These are phyloP conservation scores for Nothobranchius furzeri DNA, from an alignment of 2,113 vertebrate genomes.

Conservation along the genomic window DNA sequence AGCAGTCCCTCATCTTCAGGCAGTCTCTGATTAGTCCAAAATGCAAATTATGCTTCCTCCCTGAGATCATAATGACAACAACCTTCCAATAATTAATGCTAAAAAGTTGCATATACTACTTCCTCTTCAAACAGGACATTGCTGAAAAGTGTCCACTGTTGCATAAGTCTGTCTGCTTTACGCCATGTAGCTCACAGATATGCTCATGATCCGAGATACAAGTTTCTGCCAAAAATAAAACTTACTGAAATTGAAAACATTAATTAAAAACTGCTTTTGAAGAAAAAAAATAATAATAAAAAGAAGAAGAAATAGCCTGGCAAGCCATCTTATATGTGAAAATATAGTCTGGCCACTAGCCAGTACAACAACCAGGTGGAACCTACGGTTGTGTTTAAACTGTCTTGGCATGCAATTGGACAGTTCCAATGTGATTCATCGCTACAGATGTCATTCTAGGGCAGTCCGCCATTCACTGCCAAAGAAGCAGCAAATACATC, in stretches of 20 bases:
- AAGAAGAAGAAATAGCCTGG: too few relatives aligned
- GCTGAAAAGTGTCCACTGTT: constrained; percentile 8
- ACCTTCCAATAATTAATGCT: constrained; percentile 47
- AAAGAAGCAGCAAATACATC: too few relatives aligned
- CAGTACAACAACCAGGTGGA: too few relatives aligned
- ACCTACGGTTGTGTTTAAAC: too few relatives aligned
- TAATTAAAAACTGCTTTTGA: background rate
- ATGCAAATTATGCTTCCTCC: constrained; percentile 60
- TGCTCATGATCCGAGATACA: constrained; percentile 22
- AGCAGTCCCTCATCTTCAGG: constrained; percentile 48
- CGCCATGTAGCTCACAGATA: constrained; percentile 55
- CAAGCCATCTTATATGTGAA: too few relatives aligned
- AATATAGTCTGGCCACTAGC: too few relatives aligned
- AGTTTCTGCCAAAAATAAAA: constrained; percentile 9
- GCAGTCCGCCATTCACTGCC: too few relatives aligned
- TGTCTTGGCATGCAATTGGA: too few relatives aligned
- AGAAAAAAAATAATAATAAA: background rate
- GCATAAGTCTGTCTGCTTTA: constrained; percentile 33
- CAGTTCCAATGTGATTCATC: too few relatives aligned
- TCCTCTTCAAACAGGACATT: constrained; percentile 40
- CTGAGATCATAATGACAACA: constrained; percentile 38
- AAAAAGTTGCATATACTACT: constrained; percentile 34
- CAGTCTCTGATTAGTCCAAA: constrained; percentile 58
- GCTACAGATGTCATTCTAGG: too few relatives aligned
- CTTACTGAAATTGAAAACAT: background rate